Percentiles rank a stretch among this genome's conserved stretches.
These are phyloP conservation scores for Halocynthia aurantium DNA, from an alignment of 23 tunicate species.

Conservation along the genomic window DNA sequence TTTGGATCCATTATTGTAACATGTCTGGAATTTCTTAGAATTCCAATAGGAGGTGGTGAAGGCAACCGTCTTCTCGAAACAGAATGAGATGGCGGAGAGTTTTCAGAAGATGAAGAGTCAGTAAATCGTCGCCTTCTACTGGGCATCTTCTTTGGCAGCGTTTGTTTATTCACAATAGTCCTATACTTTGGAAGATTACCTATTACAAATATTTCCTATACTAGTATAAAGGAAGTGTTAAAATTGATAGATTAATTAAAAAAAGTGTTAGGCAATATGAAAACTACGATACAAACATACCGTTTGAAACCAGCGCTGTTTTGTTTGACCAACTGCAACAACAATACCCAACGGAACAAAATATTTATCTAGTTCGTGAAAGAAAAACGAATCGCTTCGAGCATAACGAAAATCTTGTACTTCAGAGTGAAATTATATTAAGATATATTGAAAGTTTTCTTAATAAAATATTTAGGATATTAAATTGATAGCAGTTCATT, in stretches of 20 bases:
- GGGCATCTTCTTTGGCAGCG: slow-evolving; percentile 36
- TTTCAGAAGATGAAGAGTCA: slow-evolving; percentile 60
- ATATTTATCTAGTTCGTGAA: background rate
- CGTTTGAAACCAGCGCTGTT: slow-evolving; percentile 57
- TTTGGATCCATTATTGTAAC: slow-evolving; percentile 83
- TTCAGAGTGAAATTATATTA: too few species aligned
- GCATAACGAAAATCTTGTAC: too few species aligned
- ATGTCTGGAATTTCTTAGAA: slow-evolving; percentile 65
- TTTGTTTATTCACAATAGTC: background rate
- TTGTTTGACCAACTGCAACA: slow-evolving; percentile 58
- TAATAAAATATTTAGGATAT: too few species aligned
- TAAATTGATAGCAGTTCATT: too few species aligned
- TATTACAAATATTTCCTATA: background rate
- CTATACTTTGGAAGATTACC: background rate
- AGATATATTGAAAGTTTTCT: too few species aligned
- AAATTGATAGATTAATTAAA: background rate
- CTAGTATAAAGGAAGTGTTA: background rate
- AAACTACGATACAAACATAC: slow-evolving; percentile 7
- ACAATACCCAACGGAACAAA: slow-evolving; percentile 13
- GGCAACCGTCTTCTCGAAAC: slow-evolving; percentile 37
- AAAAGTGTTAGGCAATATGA: slow-evolving; percentile 1
- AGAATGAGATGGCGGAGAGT: slow-evolving; percentile 43
- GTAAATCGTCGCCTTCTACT: slow-evolving; percentile 34
- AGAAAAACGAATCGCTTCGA: too few species aligned
- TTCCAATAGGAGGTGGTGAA: slow-evolving; percentile 84